Evolutionary conservation across 2,797 vertebrate genomes (phyloP).

Genomic region (Sebastiscus albofasciatus): DNA sequence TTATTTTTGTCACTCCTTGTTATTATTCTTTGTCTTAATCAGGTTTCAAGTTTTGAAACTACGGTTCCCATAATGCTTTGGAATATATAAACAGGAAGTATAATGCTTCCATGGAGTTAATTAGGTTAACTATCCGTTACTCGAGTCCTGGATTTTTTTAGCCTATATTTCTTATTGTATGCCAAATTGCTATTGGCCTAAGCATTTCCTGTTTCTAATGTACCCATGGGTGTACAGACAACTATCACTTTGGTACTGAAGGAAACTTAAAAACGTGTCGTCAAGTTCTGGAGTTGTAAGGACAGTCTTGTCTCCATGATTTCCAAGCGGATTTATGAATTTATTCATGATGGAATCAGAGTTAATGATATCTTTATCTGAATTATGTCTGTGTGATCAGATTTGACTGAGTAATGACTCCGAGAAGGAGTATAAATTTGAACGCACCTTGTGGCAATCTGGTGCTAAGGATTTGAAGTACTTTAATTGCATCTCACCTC

Average conservation of each 20-base stretch:
- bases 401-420: background rate
- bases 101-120: background rate
- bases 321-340: background rate
- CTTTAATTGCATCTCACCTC: background rate
- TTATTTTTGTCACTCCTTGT: background rate
- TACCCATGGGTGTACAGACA: background rate
- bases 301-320: background rate
- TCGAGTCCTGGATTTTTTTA: background rate
- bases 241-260: background rate
- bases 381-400: background rate
- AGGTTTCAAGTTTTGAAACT: too few species aligned
- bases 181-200: background rate
- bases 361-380: background rate
- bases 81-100: background rate
- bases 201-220: background rate
- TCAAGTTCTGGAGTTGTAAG: background rate
- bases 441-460: background rate
- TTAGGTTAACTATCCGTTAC: background rate
- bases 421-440: too few species aligned
- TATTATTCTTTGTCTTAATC: background rate
- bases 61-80: background rate
- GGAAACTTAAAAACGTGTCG: background rate
- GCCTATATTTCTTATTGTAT: background rate
- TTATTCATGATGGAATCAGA: background rate
- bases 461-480: background rate